Base-by-base conservation (phyloP, 2,113 vertebrate genomes). In the Phylloscopus whistleri region DNA sequence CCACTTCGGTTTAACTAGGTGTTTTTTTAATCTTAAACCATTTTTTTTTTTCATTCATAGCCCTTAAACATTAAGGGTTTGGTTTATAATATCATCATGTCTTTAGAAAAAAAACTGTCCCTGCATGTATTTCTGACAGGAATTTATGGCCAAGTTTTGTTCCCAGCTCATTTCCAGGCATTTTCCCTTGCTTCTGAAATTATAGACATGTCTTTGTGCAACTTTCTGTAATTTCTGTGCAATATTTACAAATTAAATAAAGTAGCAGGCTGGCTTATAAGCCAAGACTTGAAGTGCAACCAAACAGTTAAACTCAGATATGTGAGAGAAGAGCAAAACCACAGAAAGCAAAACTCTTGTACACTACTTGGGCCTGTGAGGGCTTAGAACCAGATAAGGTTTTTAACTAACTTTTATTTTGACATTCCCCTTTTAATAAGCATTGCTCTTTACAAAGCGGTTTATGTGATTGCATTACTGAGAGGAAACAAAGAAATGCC, bases 401-500 rank as follows among this genome's bases (percentile, higher is more conserved):
- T 23, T 84, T 78, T 41, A 72, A 86, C 64, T 62, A 95, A 72
- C 94, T 95, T 93, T 96, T 97, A 95, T 97, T 94, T 91, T 97
- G 91, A 96, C 93, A 89, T 95, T 78, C 84, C 10, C 37, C 31
- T 91, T 90, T 70, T 94, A 89, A 53, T 68, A 89, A 94, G 84
- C 7, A 0, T 63, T 58, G 83, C 84, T 91, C 51, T 91, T 82
- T 66, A 94, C 81, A 79, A 84, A 95, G 81, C 1, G 1, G 70
- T 93, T 94, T 73, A 15, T 89, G 67, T 64, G 94, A 84, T 92
- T 89, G 77, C 53, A 9, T 96, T 94, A 84, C 77, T 48, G 77
- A 89, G 87, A 95, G 94, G 96, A 96, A 97, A 96, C 93, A 95
- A 94, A 93, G 87, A 96, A 95, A 96, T 84, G 93, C 90, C 87